These are phyloP conservation scores for Cacatua alba DNA, from an alignment of 2,113 vertebrate genomes.

Conservation along the genomic window DNA sequence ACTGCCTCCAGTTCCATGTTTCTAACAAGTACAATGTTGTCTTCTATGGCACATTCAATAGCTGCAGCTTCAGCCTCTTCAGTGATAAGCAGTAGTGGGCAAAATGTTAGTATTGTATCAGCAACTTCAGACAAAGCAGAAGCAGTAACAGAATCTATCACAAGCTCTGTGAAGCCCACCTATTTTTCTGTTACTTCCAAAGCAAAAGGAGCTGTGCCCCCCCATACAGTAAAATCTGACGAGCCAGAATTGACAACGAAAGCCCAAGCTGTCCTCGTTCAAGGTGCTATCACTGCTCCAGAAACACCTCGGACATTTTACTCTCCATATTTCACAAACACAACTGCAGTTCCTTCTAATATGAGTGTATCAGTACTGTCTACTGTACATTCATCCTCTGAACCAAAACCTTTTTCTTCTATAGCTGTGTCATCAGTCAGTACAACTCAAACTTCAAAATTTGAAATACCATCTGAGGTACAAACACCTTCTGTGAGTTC, in stretches of 20 bases:
- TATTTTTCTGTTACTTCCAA: not conserved
- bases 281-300: not conserved
- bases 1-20: not conserved
- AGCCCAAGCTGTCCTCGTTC: not conserved
- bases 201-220: not conserved
- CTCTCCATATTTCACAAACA: not conserved
- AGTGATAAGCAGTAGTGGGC: not conserved
- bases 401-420: not conserved
- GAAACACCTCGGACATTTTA: not conserved
- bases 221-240: not conserved
- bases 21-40: not conserved
- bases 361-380: not conserved
- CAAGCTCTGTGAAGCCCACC: not conserved
- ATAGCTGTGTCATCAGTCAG: rapidly evolving
- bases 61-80: not conserved
- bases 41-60: not conserved
- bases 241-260: not conserved
- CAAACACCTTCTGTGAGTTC: not conserved
- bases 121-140: not conserved
- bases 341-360: not conserved
- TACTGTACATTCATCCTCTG: not conserved
- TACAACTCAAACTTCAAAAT: not conserved
- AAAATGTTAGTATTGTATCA: not conserved
- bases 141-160: not conserved
- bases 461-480: not conserved